These are phyloP conservation scores for Cynaeus angustus DNA, from an alignment of 2,888 invertebrate species.

Conservation along the genomic window DNA sequence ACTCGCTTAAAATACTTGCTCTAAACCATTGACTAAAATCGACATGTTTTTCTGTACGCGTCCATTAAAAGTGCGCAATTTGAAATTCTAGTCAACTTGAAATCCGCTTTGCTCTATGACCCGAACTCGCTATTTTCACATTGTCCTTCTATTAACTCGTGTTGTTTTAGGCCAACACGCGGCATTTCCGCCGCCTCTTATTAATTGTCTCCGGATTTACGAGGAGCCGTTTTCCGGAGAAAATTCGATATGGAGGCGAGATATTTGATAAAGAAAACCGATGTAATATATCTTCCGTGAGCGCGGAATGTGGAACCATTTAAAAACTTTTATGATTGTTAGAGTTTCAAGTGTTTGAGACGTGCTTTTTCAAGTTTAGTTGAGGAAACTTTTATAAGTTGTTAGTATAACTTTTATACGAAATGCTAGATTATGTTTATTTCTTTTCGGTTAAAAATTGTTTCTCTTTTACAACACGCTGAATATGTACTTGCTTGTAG, in stretches of 20 bases:
- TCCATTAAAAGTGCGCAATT: no score
- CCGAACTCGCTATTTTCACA: conserved; percentile 1
- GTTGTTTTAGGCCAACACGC: conserved; percentile 10
- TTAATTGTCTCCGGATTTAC: conserved; percentile 33
- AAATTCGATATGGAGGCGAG: conserved; percentile 44
- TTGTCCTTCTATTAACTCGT: conserved; percentile 7
- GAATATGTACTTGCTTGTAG: conserved; percentile 47
- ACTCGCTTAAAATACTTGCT: no score
- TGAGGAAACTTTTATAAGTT: conserved; percentile 59
- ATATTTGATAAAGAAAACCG: conserved; percentile 55
- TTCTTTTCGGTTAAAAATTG: conserved; percentile 58
- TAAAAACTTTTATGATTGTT: conserved; percentile 65
- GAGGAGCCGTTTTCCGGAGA: conserved; percentile 10
- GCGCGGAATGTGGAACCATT: conserved; percentile 62
- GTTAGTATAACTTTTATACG: conserved; percentile 62
- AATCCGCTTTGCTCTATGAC: conserved; percentile 1
- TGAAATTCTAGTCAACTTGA: background rate
- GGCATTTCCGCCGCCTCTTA: conserved; percentile 12
- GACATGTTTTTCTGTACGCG: no score
- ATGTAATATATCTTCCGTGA: conserved; percentile 61
- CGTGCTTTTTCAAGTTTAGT: conserved; percentile 62
- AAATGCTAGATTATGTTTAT: conserved; percentile 63
- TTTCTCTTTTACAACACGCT: conserved; percentile 51
- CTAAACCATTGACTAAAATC: no score
- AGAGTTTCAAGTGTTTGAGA: conserved; percentile 62